Percentiles rank a stretch among this genome's conserved stretches.
Evolutionary conservation across 2,797 vertebrate genomes (phyloP).

Genomic region (Champsocephalus esox): DNA sequence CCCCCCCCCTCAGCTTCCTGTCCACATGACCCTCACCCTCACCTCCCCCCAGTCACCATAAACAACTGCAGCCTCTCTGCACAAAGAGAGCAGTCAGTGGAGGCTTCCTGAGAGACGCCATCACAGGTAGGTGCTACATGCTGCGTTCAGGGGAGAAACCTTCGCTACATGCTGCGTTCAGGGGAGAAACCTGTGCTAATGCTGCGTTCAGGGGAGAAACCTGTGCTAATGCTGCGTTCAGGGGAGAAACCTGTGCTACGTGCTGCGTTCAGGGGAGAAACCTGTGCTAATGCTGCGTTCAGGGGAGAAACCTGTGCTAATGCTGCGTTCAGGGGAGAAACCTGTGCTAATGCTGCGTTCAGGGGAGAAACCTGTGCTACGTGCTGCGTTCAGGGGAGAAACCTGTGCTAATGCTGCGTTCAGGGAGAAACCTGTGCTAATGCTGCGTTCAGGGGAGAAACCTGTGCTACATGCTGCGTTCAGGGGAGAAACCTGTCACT

Average conservation of each 20-base stretch:
- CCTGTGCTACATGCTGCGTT: neutral
- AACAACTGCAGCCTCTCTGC: slow-evolving; percentile 37
- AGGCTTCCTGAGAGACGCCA: slow-evolving; percentile 25
- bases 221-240: neutral
- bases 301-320: neutral
- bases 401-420: slow-evolving; percentile 36
- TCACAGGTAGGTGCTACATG: slow-evolving; percentile 56
- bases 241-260: neutral
- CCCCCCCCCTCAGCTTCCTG: too few species aligned
- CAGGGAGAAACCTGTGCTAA: neutral
- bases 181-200: neutral
- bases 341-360: slow-evolving; percentile 29
- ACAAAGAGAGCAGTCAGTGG: slow-evolving; percentile 57
- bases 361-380: slow-evolving; percentile 28
- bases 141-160: slow-evolving; percentile 9
- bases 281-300: neutral
- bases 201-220: neutral
- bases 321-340: too few species aligned
- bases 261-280: slow-evolving; percentile 23
- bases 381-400: slow-evolving; percentile 13
- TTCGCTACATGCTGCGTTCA: neutral
- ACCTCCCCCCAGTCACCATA: slow-evolving; percentile 22
- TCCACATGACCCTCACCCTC: too few species aligned
- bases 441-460: slow-evolving; percentile 23
- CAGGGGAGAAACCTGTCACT: neutral